Evolutionary conservation across 2,888 invertebrate genomes (phyloP), one percentile per base, ranked within the genome.

Genomic region (Caenorhabditis afra): DNA sequence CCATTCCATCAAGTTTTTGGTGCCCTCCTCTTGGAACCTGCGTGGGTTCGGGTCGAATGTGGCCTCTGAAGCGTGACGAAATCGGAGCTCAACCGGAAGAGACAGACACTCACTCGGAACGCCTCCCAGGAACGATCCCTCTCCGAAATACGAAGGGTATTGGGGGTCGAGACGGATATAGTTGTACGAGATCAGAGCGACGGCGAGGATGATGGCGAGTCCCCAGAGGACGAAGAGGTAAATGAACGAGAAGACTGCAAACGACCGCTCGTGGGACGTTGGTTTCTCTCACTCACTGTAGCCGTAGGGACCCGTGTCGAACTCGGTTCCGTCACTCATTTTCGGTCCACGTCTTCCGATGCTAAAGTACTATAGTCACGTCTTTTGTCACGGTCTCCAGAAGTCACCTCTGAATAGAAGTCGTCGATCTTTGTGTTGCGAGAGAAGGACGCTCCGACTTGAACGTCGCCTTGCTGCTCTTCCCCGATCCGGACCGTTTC

Each of bases 1-100:
- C 50, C 66, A 80, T 59, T 59, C 49, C 75, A 80, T 75, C 52
- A 70, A 35, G 61, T 70, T 80, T 59, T 58, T 55, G 16, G 20
- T 57, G 10, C 45, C 58, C 10, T 71, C 75, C 52, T 57, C 61
- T 39, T 53, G 12, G 62, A 75, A 80, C 29, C 62, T 57, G 61
- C 66, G 68, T 52, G 80, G 80, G 71, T 80, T 80, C 35, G 80
- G 80, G 55, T 80, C 80, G 49, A 80, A 80, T 58, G 66, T 71
- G 61, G 37, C 66, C 49, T 58, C 79, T 79, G 50, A 37, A 66
- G 49, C 58, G 58, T 8, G 29, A 5, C 29, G n/a, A 57, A 41
- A 29, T 44, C 41, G 68, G 18, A 59, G 22, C 18, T 14, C 16
- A 45, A 23, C 37, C 22, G 16, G 37, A 55, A 59, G 4, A 14